A percentile compares a stretch with the other conserved stretches of the same genome.
phyloP scores from a whole-genome alignment of 2,113 vertebrate species.

The Lepus europaeus region DNA sequence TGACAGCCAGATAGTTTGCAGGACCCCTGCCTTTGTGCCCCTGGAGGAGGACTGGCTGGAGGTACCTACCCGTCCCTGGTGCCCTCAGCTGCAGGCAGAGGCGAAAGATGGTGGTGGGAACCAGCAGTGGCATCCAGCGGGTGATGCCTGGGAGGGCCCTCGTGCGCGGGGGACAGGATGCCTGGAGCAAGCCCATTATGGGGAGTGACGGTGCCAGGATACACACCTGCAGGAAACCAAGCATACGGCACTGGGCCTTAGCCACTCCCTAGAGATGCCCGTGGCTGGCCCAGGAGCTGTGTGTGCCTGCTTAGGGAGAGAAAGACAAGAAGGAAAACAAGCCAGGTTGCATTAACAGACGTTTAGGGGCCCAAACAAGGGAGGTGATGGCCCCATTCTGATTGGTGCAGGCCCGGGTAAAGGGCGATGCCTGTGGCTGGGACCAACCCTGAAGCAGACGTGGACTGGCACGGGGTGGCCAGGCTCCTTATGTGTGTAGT shows the following conservation, averaged over 20 bases:
- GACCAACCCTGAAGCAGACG: background rate
- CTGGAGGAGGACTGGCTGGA: background rate
- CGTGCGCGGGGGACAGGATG: conserved; percentile 88
- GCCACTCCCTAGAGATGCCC: background rate
- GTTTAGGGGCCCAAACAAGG: background rate
- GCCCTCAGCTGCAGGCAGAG: conserved; percentile 89
- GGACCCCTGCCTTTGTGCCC: background rate
- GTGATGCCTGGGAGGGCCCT: conserved; percentile 90
- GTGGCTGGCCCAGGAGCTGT: background rate
- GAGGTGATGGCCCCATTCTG: background rate
- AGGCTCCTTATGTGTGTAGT: no score
- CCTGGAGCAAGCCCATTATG: conserved; percentile 90
- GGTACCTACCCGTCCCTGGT: conserved; percentile 93
- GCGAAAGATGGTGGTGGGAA: conserved; percentile 92
- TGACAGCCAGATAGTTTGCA: fast-evolving
- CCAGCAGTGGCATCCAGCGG: conserved; percentile 91
- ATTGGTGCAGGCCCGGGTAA: no score
- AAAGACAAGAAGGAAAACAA: background rate
- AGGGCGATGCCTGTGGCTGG: background rate
- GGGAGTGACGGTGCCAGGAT: conserved; percentile 89
- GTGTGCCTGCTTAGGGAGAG: background rate
- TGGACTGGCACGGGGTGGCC: background rate
- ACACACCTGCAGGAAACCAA: conserved; percentile 93
- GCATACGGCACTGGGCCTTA: conserved; percentile 83
- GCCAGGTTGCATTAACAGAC: fast-evolving